Percentiles rank a stretch among this genome's conserved stretches.
Evolutionary conservation across 2,797 vertebrate genomes (phyloP).

Genomic region (Euthynnus affinis): DNA sequence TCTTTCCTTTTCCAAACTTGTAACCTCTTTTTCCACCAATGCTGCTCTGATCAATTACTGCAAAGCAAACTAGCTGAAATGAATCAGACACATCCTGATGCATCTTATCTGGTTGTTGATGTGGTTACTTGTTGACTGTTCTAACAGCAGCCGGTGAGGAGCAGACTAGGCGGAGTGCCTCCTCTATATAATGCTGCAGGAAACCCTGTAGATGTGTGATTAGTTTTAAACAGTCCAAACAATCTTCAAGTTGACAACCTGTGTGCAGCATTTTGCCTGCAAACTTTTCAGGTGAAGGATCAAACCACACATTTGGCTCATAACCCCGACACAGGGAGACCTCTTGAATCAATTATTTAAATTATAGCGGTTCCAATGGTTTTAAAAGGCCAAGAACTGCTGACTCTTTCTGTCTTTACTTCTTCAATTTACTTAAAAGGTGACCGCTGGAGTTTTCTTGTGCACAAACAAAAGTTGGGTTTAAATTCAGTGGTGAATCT

Average conservation of each 20-base stretch:
- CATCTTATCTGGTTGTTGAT: neutral
- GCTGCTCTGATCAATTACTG: neutral
- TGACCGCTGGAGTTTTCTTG: neutral
- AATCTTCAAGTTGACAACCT: neutral
- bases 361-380: neutral
- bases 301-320: neutral
- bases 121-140: neutral
- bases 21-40: neutral
- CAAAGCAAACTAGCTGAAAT: neutral
- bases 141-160: neutral
- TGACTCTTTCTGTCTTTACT: constrained; percentile 1
- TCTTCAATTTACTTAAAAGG: neutral
- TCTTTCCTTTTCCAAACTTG: neutral
- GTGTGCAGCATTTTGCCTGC: neutral
- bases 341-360: constrained; percentile 11
- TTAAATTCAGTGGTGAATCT: neutral
- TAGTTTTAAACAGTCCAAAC: constrained; percentile 3
- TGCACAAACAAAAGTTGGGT: neutral
- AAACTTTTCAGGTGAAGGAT: neutral
- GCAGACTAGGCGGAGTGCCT: neutral
- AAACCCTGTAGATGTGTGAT: constrained; percentile 15
- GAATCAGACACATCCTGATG: neutral
- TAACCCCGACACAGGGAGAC: neutral
- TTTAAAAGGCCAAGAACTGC: constrained; percentile 10
- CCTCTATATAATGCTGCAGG: neutral